A percentile compares a stretch with the other conserved stretches of the same genome.
Conservation (phyloP, 2,113 vertebrate genomes). For the Erythrocebus patas region DNA sequence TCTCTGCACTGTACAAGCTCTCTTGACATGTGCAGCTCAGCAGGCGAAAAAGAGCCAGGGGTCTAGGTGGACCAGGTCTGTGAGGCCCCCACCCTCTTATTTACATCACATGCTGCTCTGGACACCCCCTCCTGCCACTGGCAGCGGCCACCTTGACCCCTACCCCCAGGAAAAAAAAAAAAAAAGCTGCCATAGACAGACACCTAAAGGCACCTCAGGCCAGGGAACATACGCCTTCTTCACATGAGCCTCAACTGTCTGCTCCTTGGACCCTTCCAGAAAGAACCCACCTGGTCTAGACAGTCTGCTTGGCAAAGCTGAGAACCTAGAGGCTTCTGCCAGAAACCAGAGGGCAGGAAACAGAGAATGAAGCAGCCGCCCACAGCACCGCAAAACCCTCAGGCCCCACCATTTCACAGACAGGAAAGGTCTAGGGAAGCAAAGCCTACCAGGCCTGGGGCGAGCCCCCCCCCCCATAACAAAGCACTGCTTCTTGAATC, state of each 20-base stretch:
- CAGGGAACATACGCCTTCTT: not conserved
- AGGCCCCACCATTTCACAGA: fast-evolving
- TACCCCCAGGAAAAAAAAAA: not conserved
- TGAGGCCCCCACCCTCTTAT: not conserved
- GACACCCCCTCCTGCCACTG: conserved; percentile 55
- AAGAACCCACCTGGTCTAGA: not conserved
- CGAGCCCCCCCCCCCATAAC: fast-evolving
- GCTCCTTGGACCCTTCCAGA: not conserved
- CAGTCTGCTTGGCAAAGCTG: no score
- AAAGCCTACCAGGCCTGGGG: fast-evolving
- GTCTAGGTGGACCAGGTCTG: not conserved
- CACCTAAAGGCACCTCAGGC: not conserved
- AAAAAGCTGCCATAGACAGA: not conserved
- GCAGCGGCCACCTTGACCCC: conserved; percentile 30
- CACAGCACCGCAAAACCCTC: fast-evolving
- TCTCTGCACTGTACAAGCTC: not conserved
- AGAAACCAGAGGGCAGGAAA: not conserved
- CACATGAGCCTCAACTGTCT: not conserved
- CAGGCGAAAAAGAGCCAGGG: not conserved
- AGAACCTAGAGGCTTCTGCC: not conserved
- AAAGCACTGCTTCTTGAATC: fast-evolving
- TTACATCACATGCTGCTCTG: not conserved
- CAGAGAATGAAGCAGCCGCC: fast-evolving
- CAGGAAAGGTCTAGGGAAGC: no score
- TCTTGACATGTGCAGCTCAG: not conserved